Evolutionary conservation across 2,888 invertebrate species (phyloP).

Genomic region (Hypsopygia costalis): DNA sequence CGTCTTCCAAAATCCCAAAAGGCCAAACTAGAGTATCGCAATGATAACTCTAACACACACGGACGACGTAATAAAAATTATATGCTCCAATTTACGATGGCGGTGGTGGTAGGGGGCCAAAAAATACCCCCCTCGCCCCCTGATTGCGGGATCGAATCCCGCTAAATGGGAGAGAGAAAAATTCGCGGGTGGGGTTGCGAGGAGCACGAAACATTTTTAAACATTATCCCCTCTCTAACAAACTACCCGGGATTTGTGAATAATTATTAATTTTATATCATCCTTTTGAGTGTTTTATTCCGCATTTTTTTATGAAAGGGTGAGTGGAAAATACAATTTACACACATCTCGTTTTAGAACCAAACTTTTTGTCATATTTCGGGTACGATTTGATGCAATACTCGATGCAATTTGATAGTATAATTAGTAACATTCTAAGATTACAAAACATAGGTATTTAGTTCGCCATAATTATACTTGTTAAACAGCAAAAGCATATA

Average conservation of each 20-base stretch:
- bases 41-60: constrained; percentile 53
- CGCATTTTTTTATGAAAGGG: constrained; percentile 7
- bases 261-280: constrained; percentile 69
- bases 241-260: constrained; percentile 64
- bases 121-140: constrained; percentile 63
- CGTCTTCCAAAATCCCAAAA: background rate
- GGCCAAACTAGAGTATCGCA: constrained; percentile 19
- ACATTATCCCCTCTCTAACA: constrained; percentile 67
- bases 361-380: no score
- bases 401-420: no score
- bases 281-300: constrained; percentile 25
- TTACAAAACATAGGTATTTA: no score
- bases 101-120: constrained; percentile 46
- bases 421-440: no score
- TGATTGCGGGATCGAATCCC: constrained; percentile 78
- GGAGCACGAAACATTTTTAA: constrained; percentile 71
- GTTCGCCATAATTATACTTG: no score
- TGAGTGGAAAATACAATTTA: no score
- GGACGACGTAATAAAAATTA: constrained; percentile 78
- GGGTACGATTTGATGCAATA: no score
- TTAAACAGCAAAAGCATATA: no score
- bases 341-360: no score
- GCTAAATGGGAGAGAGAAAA: constrained; percentile 69
- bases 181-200: constrained; percentile 50
- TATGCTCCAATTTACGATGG: constrained; percentile 79